Evolutionary conservation across 2,888 invertebrate species (phyloP).

Genomic region (Xanthostigma xanthostigma): DNA sequence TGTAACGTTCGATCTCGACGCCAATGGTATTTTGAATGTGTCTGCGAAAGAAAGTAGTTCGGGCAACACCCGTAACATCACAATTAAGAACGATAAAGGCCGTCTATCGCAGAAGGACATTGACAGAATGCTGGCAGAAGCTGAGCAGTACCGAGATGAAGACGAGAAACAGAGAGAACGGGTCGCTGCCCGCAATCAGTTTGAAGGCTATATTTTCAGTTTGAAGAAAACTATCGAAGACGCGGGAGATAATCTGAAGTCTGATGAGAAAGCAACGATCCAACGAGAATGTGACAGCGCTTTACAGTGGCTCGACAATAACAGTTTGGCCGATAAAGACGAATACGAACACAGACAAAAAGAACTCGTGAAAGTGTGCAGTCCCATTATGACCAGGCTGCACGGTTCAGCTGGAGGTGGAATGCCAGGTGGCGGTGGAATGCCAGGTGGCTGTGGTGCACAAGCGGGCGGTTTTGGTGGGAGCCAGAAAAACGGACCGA

Average conservation of each 20-base stretch:
- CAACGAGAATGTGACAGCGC: conserved; percentile 39
- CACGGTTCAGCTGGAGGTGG: conserved; percentile 22
- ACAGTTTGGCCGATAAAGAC: conserved; percentile 45
- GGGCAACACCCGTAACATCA: conserved; percentile 57
- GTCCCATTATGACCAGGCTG: conserved; percentile 40
- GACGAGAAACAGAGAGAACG: conserved; percentile 54
- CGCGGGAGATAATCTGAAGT: conserved; percentile 42
- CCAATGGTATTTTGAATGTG: conserved; percentile 53
- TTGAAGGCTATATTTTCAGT: conserved; percentile 55
- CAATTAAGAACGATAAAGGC: conserved; percentile 73
- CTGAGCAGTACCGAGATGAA: conserved; percentile 56
- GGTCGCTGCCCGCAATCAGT: conserved; percentile 52
- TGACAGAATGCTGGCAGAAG: conserved; percentile 62
- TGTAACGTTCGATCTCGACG: conserved; percentile 57
- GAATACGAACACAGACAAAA: conserved; percentile 45
- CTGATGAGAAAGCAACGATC: conserved; percentile 30
- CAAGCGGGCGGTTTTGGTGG: conserved; percentile 4
- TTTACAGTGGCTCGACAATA: conserved; percentile 56
- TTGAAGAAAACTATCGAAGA: conserved; percentile 56
- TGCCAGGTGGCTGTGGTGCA: conserved; percentile 3
- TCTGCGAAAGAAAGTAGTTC: conserved; percentile 36
- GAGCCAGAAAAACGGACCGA: background rate
- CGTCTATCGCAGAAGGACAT: conserved; percentile 69
- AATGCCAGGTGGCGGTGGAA: conserved; percentile 4
- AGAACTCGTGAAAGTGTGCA: conserved; percentile 41